phyloP scores from a whole-genome alignment of 1,140 invertebrate genomes.

The Andricus grossulariae region DNA sequence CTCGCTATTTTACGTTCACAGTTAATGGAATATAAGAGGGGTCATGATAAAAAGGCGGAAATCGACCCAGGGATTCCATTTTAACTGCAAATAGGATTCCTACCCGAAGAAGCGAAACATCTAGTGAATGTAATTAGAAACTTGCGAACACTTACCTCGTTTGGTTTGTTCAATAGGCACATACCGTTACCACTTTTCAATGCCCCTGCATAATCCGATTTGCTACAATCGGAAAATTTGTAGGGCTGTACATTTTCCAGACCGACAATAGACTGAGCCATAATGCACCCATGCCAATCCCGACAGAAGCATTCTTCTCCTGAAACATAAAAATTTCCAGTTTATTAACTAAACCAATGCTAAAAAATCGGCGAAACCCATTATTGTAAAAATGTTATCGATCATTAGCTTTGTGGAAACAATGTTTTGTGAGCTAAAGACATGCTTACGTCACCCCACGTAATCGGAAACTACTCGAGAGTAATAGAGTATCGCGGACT shows the following conservation, averaged over 20 bases:
- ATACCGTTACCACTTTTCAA: conserved; percentile 87
- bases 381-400: not conserved
- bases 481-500: not conserved
- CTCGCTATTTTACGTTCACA: not conserved
- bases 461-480: conserved; percentile 9
- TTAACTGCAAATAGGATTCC: conserved; percentile 15
- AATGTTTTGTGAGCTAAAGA: not conserved
- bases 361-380: not conserved
- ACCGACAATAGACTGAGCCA: conserved; percentile 94
- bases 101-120: conserved; percentile 11
- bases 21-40: not conserved
- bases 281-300: conserved; percentile 97
- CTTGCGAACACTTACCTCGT: conserved; percentile 81
- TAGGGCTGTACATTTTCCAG: conserved; percentile 94
- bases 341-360: not conserved
- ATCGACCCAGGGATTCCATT: not conserved
- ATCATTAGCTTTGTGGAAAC: not conserved
- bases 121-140: not conserved
- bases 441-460: conserved; percentile 3
- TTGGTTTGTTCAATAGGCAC: conserved; percentile 93
- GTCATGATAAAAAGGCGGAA: not conserved
- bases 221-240: conserved; percentile 93
- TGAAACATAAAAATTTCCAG: conserved; percentile 53
- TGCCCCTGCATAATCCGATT: conserved; percentile 89
- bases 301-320: conserved; percentile 87